Conservation (phyloP, 2,797 vertebrate genomes). For the Phaenicophaeus curvirostris region DNA sequence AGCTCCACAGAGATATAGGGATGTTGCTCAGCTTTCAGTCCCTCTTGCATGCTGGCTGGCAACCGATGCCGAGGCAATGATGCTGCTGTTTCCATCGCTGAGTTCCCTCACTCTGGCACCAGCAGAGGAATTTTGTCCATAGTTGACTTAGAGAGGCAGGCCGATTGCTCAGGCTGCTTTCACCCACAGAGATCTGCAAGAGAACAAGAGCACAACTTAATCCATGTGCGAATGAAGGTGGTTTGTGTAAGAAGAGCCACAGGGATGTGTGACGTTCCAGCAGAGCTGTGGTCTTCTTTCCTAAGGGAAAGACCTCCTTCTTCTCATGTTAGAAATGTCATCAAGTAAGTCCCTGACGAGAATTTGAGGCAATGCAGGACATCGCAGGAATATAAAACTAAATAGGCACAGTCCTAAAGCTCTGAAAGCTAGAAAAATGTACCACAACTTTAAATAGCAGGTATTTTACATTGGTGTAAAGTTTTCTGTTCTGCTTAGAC, state of each 20-base stretch:
- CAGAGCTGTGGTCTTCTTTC: not conserved
- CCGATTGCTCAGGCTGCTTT: not conserved
- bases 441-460: not conserved
- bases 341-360: not conserved
- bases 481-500: not conserved
- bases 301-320: not conserved
- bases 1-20: not conserved
- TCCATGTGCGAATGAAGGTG: not conserved
- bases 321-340: not conserved
- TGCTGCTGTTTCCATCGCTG: not conserved
- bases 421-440: not conserved
- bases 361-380: not conserved
- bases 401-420: not conserved
- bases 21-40: not conserved
- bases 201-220: not conserved
- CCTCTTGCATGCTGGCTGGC: not conserved
- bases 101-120: not conserved
- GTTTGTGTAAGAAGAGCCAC: not conserved
- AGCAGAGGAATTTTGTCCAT: not conserved
- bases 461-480: not conserved
- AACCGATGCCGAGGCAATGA: not conserved
- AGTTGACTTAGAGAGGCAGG: no score
- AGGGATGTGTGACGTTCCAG: not conserved
- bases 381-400: not conserved
- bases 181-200: not conserved